Percentiles rank a stretch among this genome's conserved stretches.
These are phyloP conservation scores for Falco naumanni DNA, from an alignment of 2,797 vertebrate species.

Conservation along the genomic window DNA sequence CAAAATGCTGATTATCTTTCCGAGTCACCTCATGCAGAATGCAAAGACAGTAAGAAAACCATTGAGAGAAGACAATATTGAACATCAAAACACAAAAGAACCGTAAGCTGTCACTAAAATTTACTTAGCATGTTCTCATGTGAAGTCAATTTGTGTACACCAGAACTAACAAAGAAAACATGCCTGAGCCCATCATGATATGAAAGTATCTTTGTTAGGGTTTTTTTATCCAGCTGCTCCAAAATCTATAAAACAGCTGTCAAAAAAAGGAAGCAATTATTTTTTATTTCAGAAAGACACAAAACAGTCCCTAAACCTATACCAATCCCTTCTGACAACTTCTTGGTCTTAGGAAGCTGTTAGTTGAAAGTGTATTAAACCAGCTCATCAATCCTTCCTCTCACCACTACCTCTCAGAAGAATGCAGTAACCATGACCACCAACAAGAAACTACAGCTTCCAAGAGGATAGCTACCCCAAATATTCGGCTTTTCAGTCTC, in stretches of 20 bases:
- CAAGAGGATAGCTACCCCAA: neutral
- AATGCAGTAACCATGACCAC: neutral
- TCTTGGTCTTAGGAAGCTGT: neutral
- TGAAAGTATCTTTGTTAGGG: conserved; percentile 55
- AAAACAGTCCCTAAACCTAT: conserved; percentile 18
- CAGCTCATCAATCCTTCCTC: neutral
- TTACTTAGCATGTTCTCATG: conserved; percentile 59
- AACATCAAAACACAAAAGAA: conserved; percentile 69
- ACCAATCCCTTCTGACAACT: conserved; percentile 40
- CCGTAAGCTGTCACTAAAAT: conserved; percentile 68
- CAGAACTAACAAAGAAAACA: conserved; percentile 9
- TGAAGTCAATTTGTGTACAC: conserved; percentile 40
- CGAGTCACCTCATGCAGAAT: conserved; percentile 58
- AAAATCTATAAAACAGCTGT: conserved; percentile 59
- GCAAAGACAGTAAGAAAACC: conserved; percentile 67
- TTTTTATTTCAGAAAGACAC: conserved; percentile 56
- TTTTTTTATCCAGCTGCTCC: conserved; percentile 51
- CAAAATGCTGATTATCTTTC: conserved; percentile 66
- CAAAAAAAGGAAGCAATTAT: conserved; percentile 42
- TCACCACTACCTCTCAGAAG: neutral
- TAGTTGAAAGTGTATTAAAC: neutral
- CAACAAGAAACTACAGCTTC: neutral
- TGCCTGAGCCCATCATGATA: conserved; percentile 5
- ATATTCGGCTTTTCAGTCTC: neutral
- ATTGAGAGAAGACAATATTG: conserved; percentile 61